Percentiles rank a stretch among this genome's conserved stretches.
Conservation (phyloP, 1,140 invertebrate genomes). For the Gryllus bimaculatus region DNA sequence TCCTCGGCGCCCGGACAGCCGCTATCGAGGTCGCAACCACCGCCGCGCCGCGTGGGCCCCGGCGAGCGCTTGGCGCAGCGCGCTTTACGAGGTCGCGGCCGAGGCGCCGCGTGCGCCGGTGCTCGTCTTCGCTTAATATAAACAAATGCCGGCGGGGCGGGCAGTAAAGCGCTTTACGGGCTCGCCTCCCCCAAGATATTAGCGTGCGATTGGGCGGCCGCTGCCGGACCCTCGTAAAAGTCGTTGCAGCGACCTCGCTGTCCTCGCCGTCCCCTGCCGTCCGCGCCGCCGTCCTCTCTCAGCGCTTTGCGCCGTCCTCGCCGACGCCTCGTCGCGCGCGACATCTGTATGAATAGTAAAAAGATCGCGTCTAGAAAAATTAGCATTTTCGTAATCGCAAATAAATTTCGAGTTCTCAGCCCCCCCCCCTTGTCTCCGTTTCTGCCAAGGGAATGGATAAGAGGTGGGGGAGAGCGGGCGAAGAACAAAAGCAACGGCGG, state of each 20-base stretch:
- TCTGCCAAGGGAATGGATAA: too few species aligned
- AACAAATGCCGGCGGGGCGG: not conserved
- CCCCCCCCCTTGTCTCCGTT: too few species aligned
- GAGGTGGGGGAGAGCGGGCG: not conserved
- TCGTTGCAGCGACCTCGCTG: not conserved
- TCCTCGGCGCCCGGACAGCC: not conserved
- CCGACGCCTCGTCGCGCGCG: too few species aligned
- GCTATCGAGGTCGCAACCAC: not conserved
- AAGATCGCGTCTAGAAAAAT: not conserved
- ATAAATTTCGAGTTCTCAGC: not conserved
- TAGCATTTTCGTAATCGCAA: not conserved
- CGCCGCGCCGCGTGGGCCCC: too few species aligned
- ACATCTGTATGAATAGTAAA: conserved; percentile 2
- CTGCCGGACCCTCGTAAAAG: not conserved
- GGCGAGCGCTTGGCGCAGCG: not conserved
- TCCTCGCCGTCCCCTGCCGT: not conserved
- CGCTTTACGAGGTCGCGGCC: not conserved
- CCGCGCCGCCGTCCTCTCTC: not conserved
- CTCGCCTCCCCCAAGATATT: not conserved
- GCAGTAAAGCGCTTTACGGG: not conserved
- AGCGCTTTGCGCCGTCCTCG: not conserved
- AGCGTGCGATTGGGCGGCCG: not conserved
- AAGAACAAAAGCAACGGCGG: not conserved
- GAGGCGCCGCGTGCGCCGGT: not conserved
- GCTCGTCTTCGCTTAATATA: conserved; percentile 1